These are phyloP conservation scores for Trachelus troglodyta DNA, from an alignment of 2,888 invertebrate genomes.

Conservation along the genomic window DNA sequence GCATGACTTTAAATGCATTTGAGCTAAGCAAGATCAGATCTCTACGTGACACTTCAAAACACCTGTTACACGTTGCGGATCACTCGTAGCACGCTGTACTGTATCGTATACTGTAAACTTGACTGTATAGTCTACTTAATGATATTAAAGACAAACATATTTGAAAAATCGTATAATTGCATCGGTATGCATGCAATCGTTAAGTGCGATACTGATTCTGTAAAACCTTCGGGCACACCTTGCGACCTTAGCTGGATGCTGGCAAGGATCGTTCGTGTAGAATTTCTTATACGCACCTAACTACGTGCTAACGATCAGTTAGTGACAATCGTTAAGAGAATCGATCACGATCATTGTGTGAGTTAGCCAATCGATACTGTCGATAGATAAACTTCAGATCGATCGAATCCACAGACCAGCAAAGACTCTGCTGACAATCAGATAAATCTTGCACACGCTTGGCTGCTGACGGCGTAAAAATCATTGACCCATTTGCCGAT, in stretches of 20 bases:
- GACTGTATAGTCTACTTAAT: not conserved
- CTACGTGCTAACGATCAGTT: not conserved
- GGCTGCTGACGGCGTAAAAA: slow-evolving; percentile 5
- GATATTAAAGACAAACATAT: not conserved
- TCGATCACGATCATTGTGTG: not conserved
- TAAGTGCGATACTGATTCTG: not conserved
- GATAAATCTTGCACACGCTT: not conserved
- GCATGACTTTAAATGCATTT: no score
- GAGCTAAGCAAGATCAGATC: not conserved
- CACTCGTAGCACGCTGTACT: no score
- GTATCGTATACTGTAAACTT: not conserved
- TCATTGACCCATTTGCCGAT: slow-evolving; percentile 13
- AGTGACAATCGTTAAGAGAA: not conserved
- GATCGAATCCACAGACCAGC: not conserved
- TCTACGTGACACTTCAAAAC: not conserved
- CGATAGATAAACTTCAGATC: not conserved
- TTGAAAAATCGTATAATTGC: not conserved
- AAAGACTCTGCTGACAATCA: not conserved
- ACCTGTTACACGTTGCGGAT: not conserved
- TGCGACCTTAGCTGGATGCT: not conserved
- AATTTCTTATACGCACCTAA: not conserved
- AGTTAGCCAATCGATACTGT: no score
- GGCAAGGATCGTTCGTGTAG: not conserved
- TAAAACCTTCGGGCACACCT: not conserved
- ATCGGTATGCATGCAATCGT: not conserved